Base-by-base conservation (phyloP, 2,888 invertebrate genomes). In the Andricus curvator region DNA sequence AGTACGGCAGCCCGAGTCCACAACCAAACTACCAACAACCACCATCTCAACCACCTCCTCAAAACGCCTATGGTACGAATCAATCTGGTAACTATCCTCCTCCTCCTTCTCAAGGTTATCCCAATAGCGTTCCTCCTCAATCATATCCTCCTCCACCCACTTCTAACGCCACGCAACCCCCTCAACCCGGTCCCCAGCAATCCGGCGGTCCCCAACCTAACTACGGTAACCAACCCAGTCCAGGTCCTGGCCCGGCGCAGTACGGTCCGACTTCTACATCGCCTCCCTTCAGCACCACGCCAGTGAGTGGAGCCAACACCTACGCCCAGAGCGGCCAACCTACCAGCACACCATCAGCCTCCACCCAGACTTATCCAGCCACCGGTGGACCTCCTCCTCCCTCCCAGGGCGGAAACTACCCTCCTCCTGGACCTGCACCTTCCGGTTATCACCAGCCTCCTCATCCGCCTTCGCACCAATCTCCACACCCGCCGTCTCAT, bases 351-450 rank as follows among this genome's bases (percentile, higher is more conserved):
- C 93, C 93, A 15, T 93, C 93, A 1, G 93, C 93, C 17, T 93
- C 93, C 0, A 93, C 93, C 2, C 93, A 93, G 82, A 95, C 95
- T 41, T 95, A 95, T 91, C 95, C 95, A 1, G 94, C 95, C n/a
- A 95, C 94, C 80, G 88, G 88, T 85, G 89, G 90, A 56, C 91
- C 93, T 25, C 93, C 93, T 62, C 92, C 92, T 2, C 89, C 93
- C 3, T 86, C 91, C 77, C 89, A 93, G 0, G 93, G 93, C 83
- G 90, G 91, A 9, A 90, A 91, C 65, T 93, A 90, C 81, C 89
- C 90, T 65, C 94, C 95, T 87, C 94, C 95, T 44, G 95, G 95
- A 88, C 95, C 95, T 3, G 95, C 95, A 3, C 94, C 95, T 29
- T 94, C 94, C 79, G 95, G 96, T 79, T 95, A 95, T 83, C 92